These are phyloP conservation scores for Serripes groenlandicus DNA, from an alignment of 2,888 invertebrate species.

Conservation along the genomic window DNA sequence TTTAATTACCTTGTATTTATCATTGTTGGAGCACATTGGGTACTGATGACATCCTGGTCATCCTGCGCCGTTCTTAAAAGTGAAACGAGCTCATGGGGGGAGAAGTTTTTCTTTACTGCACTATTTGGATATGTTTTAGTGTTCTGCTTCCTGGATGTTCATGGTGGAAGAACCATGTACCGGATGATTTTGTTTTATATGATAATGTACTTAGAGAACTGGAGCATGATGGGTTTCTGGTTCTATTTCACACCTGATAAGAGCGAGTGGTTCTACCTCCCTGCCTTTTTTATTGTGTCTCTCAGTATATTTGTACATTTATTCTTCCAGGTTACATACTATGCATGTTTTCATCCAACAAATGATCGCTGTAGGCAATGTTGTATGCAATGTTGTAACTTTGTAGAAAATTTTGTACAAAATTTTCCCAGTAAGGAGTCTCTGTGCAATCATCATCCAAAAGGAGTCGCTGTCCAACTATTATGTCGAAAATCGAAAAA, in stretches of 20 bases:
- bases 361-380: too few species aligned
- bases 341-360: conserved; percentile 85
- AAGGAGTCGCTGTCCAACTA: too few species aligned
- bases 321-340: conserved; percentile 84
- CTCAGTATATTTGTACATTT: conserved; percentile 81
- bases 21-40: conserved; percentile 85
- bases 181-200: conserved; percentile 87
- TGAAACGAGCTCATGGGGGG: conserved; percentile 74
- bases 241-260: conserved; percentile 79
- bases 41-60: conserved; percentile 86
- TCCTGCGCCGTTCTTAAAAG: conserved; percentile 83
- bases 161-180: conserved; percentile 92
- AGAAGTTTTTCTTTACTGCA: conserved; percentile 86
- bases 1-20: conserved; percentile 84
- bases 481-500: too few species aligned
- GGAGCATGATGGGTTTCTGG: conserved; percentile 87
- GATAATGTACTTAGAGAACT: conserved; percentile 87
- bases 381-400: too few species aligned
- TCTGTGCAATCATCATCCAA: too few species aligned
- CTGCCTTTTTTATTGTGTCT: conserved; percentile 83
- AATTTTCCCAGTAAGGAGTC: too few species aligned
- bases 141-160: conserved; percentile 94
- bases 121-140: conserved; percentile 94
- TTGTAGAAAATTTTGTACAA: too few species aligned
- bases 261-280: conserved; percentile 83